Conservation (phyloP, 2,113 vertebrate genomes). For the Clarias macrocephalus region DNA sequence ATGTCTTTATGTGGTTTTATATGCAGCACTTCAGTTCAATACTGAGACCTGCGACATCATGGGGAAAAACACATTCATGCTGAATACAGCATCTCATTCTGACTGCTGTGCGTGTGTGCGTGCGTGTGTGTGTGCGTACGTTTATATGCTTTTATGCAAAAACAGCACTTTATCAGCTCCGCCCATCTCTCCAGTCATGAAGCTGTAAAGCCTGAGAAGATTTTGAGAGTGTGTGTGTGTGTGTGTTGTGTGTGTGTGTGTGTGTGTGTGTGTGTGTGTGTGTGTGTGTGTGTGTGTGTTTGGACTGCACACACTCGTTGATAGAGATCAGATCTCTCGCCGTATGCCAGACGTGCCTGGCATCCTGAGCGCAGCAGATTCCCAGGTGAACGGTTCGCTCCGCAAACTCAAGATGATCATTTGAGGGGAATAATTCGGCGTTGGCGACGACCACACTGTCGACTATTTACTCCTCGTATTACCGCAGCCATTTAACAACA, state of each 20-base stretch:
- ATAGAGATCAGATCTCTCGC: conserved; percentile 2
- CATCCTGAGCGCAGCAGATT: background rate
- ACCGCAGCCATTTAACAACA: too few relatives aligned
- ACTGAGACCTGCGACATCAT: too few relatives aligned
- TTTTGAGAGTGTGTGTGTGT: background rate
- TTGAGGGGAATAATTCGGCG: background rate
- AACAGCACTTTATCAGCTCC: background rate
- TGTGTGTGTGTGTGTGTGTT: background rate
- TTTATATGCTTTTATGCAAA: background rate
- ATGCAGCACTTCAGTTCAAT: too few relatives aligned
- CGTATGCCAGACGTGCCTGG: background rate
- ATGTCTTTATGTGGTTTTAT: too few relatives aligned
- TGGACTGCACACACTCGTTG: background rate
- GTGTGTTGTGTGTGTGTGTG: background rate
- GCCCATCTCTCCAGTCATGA: background rate
- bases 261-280: background rate
- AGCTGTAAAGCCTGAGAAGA: conserved; percentile 20
- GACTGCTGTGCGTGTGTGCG: background rate
- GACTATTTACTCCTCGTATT: too few relatives aligned
- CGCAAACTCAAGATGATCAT: background rate
- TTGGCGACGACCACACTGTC: too few relatives aligned
- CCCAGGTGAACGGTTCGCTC: background rate
- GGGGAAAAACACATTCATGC: too few relatives aligned
- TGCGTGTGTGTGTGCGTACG: background rate
- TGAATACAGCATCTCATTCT: too few relatives aligned